These are phyloP conservation scores for Pelodiscus sinensis DNA, from an alignment of 2,113 vertebrate genomes.

Conservation along the genomic window DNA sequence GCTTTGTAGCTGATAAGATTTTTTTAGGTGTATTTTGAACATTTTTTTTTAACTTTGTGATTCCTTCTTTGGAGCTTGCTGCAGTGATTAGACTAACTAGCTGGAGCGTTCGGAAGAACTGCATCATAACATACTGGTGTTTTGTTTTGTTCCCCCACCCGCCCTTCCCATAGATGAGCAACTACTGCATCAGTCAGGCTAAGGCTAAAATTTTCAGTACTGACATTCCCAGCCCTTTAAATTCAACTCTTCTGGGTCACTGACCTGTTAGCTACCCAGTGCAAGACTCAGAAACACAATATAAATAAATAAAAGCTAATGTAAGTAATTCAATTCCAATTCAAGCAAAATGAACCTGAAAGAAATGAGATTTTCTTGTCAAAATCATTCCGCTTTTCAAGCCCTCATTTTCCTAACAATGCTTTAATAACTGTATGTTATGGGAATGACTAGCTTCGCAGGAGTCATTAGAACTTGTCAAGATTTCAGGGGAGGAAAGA, in stretches of 20 bases:
- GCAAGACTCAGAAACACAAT: background rate
- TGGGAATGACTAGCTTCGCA: constrained; percentile 13
- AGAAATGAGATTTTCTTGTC: background rate
- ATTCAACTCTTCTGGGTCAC: constrained; percentile 4
- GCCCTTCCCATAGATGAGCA: background rate
- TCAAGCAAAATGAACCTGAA: background rate
- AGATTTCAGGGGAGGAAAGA: background rate
- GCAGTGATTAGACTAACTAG: background rate
- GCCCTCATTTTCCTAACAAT: background rate
- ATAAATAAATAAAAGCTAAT: constrained; percentile 21
- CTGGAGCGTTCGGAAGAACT: background rate
- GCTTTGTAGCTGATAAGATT: constrained; percentile 11
- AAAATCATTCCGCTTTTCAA: constrained; percentile 1
- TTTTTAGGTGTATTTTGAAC: constrained; percentile 2
- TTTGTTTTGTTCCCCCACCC: background rate
- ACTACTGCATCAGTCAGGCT: background rate
- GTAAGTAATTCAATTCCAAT: constrained; percentile 8
- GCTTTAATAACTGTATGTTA: constrained; percentile 8
- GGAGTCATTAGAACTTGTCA: background rate
- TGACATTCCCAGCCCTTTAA: background rate
- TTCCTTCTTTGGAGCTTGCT: constrained; percentile 21
- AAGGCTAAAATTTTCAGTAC: background rate
- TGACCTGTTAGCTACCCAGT: constrained; percentile 28
- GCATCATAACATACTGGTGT: background rate
- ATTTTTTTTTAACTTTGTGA: background rate